Evolutionary conservation across 2,888 invertebrate species (phyloP).

Genomic region (Rotaria sp.): DNA sequence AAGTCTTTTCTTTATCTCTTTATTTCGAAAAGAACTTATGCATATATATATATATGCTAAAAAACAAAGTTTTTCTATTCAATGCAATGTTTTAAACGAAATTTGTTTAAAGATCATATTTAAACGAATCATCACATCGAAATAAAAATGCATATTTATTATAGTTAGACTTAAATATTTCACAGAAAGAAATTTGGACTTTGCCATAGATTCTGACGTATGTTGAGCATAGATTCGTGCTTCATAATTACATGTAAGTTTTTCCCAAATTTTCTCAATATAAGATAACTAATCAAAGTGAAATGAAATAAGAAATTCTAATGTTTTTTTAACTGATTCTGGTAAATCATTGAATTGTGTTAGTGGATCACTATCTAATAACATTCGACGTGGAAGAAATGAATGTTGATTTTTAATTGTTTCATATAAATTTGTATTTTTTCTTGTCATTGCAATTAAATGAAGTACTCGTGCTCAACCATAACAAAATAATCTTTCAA

Average conservation of each 20-base stretch:
- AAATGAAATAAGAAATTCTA: not conserved
- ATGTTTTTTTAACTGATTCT: not conserved
- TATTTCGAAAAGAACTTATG: not conserved
- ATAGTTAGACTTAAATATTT: not conserved
- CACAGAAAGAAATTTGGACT: not conserved
- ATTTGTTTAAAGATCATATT: not conserved
- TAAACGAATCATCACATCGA: not conserved
- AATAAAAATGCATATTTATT: not conserved
- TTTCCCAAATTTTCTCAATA: not conserved
- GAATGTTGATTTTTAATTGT: not conserved
- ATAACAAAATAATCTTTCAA: not conserved
- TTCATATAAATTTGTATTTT: conserved; percentile 8
- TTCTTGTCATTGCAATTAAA: not conserved
- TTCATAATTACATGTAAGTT: conserved; percentile 4
- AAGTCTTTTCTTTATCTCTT: not conserved
- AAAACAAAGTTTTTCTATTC: not conserved
- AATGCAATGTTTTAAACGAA: not conserved
- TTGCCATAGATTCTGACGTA: not conserved
- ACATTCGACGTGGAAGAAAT: not conserved
- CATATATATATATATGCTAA: no score
- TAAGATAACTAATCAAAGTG: not conserved
- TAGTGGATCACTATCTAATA: not conserved
- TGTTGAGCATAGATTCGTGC: not conserved
- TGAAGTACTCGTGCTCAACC: not conserved
- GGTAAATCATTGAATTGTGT: not conserved